These are phyloP conservation scores for Drusus annulatus DNA, from an alignment of 1,140 invertebrate genomes.

Conservation along the genomic window DNA sequence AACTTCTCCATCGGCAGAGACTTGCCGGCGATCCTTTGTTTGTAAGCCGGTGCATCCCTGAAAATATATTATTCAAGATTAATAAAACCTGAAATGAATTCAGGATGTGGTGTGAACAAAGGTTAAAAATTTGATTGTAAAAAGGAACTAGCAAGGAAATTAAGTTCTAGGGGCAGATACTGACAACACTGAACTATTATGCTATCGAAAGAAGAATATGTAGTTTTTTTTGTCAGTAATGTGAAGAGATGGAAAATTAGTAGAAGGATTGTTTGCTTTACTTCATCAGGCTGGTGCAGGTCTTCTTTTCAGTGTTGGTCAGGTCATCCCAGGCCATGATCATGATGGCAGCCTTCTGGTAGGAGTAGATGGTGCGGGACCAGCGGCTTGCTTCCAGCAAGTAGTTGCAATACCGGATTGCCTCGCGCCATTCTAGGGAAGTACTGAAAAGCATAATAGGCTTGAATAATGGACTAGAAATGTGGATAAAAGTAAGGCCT, in stretches of 20 bases:
- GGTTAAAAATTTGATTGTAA: too few relatives aligned
- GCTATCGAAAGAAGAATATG: too few relatives aligned
- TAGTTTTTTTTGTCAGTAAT: too few relatives aligned
- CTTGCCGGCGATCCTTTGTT: conserved; percentile 95
- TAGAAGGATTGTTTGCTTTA: conserved; percentile 57
- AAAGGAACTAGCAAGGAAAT: too few relatives aligned
- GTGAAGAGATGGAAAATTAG: too few relatives aligned
- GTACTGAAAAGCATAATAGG: conserved; percentile 64
- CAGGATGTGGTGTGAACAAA: too few relatives aligned
- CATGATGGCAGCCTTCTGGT: conserved; percentile 88
- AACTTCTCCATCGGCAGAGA: conserved; percentile 98
- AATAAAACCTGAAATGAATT: too few relatives aligned
- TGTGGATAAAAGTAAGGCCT: too few relatives aligned
- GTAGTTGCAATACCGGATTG: conserved; percentile 80
- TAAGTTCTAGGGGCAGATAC: too few relatives aligned
- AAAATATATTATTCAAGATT: conserved; percentile 57
- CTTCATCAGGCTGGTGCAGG: conserved; percentile 76
- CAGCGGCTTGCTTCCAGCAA: conserved; percentile 88
- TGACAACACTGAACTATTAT: too few relatives aligned
- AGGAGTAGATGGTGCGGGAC: conserved; percentile 93
- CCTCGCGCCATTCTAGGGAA: conserved; percentile 80
- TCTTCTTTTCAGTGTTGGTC: conserved; percentile 69
- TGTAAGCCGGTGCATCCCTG: conserved; percentile 85
- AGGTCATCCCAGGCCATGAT: conserved; percentile 78
- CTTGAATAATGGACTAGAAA: too few relatives aligned